Conservation (phyloP, 2,797 vertebrate genomes). For the Ispidina picta region DNA sequence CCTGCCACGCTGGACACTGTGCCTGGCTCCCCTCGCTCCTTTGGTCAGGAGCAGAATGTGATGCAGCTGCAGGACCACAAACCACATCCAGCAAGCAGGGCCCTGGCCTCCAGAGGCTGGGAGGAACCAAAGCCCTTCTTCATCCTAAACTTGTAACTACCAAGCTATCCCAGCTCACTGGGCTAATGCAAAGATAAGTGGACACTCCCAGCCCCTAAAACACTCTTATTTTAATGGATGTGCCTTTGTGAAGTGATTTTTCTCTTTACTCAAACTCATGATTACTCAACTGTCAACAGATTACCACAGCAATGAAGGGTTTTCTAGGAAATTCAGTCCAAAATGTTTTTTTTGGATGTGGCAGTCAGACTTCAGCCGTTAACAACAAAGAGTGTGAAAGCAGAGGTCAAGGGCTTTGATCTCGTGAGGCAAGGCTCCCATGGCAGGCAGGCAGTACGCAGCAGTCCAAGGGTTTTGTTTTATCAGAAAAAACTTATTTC, state of each 20-base stretch:
- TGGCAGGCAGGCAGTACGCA: not conserved
- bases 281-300: not conserved
- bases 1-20: rapidly evolving
- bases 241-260: not conserved
- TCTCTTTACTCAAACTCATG: not conserved
- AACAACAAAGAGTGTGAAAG: constrained; percentile 12
- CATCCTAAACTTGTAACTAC: not conserved
- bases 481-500: constrained; percentile 46
- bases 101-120: not conserved
- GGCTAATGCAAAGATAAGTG: not conserved
- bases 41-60: not conserved
- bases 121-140: not conserved
- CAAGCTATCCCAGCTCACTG: not conserved
- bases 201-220: not conserved
- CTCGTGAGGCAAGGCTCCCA: not conserved
- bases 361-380: constrained; percentile 31
- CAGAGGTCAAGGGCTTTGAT: constrained; percentile 57
- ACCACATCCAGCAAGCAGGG: not conserved
- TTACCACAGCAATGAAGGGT: not conserved
- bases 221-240: not conserved
- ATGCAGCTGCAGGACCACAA: rapidly evolving
- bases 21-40: not conserved
- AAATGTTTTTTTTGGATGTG: constrained; percentile 13
- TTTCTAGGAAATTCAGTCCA: not conserved
- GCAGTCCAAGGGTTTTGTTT: constrained; percentile 48